These are phyloP conservation scores for Hassar affinis DNA, from an alignment of 2,113 vertebrate species.

Conservation along the genomic window DNA sequence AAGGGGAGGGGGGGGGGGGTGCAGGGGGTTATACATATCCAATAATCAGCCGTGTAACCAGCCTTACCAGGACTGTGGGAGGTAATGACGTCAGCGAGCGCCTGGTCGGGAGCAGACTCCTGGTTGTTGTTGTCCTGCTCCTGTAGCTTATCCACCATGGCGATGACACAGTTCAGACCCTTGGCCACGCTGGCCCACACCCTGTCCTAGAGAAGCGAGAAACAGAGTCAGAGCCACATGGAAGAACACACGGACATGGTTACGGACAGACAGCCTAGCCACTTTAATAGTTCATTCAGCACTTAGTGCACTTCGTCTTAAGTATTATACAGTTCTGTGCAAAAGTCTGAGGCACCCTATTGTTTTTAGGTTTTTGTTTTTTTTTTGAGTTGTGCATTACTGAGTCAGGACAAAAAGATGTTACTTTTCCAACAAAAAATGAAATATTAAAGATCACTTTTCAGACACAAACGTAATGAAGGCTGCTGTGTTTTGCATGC, in stretches of 20 bases:
- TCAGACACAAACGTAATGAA: too few relatives aligned
- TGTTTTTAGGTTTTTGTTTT: too few relatives aligned
- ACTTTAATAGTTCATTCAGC: too few relatives aligned
- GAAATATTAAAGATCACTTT: too few relatives aligned
- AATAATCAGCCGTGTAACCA: not conserved
- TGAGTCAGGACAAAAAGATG: too few relatives aligned
- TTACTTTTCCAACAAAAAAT: too few relatives aligned
- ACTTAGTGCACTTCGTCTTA: too few relatives aligned
- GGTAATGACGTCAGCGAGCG: constrained; percentile 73
- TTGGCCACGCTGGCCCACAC: constrained; percentile 93
- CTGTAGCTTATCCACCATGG: constrained; percentile 89
- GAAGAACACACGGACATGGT: not conserved
- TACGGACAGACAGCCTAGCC: not conserved
- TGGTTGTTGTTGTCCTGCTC: constrained; percentile 74
- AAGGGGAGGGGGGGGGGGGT: not conserved
- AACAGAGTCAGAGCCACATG: constrained; percentile 42
- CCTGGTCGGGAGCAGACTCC: constrained; percentile 61
- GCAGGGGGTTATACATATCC: not conserved
- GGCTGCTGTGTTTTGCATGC: too few relatives aligned
- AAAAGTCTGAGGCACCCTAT: too few relatives aligned
- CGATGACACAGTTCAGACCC: constrained; percentile 92
- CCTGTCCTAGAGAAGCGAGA: constrained; percentile 85
- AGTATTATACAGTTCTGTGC: too few relatives aligned
- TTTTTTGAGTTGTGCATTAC: too few relatives aligned
- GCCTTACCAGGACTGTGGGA: constrained; percentile 79